Percentiles rank a stretch among this genome's conserved stretches.
These are phyloP conservation scores for Cyclophora albipunctata DNA, from an alignment of 2,888 invertebrate genomes.

Conservation along the genomic window DNA sequence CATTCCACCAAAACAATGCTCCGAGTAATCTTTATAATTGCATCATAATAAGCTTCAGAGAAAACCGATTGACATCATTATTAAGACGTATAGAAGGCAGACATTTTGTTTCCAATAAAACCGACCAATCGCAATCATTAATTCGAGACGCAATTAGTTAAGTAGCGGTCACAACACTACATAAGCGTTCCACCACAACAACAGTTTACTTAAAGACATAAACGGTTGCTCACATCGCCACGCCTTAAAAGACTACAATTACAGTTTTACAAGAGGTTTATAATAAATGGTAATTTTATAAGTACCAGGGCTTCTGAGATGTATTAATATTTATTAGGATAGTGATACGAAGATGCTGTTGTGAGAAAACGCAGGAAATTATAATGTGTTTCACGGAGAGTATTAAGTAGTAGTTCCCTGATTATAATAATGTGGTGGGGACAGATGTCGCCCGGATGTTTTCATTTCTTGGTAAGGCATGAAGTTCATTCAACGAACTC, in stretches of 20 bases:
- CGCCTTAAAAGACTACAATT: conserved; percentile 43
- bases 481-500: too few species aligned
- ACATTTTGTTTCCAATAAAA: too few species aligned
- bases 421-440: not conserved
- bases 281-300: conserved; percentile 33
- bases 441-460: too few species aligned
- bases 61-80: too few species aligned
- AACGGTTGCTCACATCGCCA: conserved; percentile 44
- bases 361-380: conserved; percentile 17
- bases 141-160: conserved; percentile 48
- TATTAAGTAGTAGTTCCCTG: not conserved
- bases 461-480: too few species aligned
- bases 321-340: conserved; percentile 24
- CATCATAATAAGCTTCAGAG: too few species aligned
- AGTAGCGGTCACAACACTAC: conserved; percentile 33
- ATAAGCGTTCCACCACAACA: conserved; percentile 9
- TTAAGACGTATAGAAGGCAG: too few species aligned
- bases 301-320: conserved; percentile 24
- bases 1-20: too few species aligned
- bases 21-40: too few species aligned
- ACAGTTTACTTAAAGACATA: conserved; percentile 18
- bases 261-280: conserved; percentile 22
- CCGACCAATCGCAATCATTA: conserved; percentile 49
- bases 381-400: not conserved
- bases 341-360: conserved; percentile 13